These are phyloP conservation scores for Chelmon rostratus DNA, from an alignment of 2,797 vertebrate genomes.

Conservation along the genomic window DNA sequence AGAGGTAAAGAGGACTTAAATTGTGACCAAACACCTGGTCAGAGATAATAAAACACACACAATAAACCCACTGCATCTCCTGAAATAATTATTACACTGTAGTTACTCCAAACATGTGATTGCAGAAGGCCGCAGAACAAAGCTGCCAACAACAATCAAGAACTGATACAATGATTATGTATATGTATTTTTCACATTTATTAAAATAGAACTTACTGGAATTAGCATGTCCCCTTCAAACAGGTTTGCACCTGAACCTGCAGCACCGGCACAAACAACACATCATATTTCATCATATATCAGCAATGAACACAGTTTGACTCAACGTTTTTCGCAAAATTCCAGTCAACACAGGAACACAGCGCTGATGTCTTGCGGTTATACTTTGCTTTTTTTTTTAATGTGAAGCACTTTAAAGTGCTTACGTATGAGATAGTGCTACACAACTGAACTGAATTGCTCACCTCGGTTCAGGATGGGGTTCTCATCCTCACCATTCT, in stretches of 20 bases:
- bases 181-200: neutral
- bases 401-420: no score
- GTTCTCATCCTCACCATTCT: conserved; percentile 80
- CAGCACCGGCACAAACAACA: conserved; percentile 7
- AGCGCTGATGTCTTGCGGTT: no score
- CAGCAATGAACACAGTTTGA: neutral
- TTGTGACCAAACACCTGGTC: neutral
- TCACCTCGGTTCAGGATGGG: conserved; percentile 82
- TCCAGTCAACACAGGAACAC: neutral
- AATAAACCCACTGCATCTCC: neutral
- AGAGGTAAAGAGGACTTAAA: conserved; percentile 33
- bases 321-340: neutral
- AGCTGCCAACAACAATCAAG: neutral
- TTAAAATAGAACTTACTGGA: conserved; percentile 70
- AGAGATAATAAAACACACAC: neutral
- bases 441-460: no score
- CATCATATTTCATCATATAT: neutral
- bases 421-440: no score
- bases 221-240: conserved; percentile 84
- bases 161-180: neutral
- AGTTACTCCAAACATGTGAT: no score
- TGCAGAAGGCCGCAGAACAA: no score
- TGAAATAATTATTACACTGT: neutral
- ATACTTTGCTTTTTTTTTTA: no score
- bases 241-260: conserved; percentile 78